Conservation (phyloP, 2,888 invertebrate species). For the Belgica antarctica region DNA sequence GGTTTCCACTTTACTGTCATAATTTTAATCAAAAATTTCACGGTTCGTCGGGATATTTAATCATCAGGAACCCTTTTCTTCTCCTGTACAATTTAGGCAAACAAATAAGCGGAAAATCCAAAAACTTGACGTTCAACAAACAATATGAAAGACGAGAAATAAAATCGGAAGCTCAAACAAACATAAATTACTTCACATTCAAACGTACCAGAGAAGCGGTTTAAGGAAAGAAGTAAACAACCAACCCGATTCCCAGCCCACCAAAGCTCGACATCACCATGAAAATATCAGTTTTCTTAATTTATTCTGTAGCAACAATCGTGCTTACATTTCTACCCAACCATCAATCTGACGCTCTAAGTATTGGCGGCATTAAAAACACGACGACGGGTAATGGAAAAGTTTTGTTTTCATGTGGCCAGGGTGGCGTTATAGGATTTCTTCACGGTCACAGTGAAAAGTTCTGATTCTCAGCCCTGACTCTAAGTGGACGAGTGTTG, state of each 20-base stretch:
- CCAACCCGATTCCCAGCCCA: no score
- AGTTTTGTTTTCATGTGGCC: not conserved
- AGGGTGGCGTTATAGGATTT: not conserved
- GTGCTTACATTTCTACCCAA: not conserved
- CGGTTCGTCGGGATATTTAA: not conserved
- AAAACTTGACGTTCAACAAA: not conserved
- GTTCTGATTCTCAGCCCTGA: no score
- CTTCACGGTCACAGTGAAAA: not conserved
- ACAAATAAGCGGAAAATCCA: not conserved
- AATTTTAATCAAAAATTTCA: slow-evolving; percentile 16
- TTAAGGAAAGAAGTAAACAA: slow-evolving; percentile 28
- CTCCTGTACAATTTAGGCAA: not conserved
- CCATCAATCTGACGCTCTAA: slow-evolving; percentile 1
- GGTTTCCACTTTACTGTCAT: not conserved
- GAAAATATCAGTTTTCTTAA: slow-evolving; percentile 38
- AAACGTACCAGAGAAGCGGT: not conserved
- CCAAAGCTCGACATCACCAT: not conserved
- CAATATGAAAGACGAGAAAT: not conserved
- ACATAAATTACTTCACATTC: slow-evolving; percentile 36
- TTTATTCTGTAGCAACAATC: slow-evolving; percentile 26
- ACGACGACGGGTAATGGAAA: not conserved
- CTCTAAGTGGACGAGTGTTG: no score
- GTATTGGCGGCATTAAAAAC: not conserved
- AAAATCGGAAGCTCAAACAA: slow-evolving; percentile 31
- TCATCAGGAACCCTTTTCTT: slow-evolving; percentile 10